Percentiles rank a stretch among this genome's conserved stretches.
Evolutionary conservation across 2,888 invertebrate species (phyloP).

Genomic region (Drosophila longiperda): DNA sequence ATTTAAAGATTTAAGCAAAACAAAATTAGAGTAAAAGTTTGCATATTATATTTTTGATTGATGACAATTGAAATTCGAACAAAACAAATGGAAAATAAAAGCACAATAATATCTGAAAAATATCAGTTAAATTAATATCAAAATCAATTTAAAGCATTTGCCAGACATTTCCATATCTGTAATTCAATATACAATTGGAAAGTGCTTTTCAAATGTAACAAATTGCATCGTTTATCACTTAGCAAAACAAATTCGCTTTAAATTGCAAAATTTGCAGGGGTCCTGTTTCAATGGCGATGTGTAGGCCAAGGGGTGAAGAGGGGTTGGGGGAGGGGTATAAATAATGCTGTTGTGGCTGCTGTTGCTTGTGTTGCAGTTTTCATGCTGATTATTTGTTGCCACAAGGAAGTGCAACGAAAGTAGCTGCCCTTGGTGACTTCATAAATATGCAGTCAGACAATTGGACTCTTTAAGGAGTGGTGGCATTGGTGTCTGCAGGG

Average conservation of each 20-base stretch:
- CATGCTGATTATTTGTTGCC: conserved; percentile 49
- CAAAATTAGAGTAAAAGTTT: neutral
- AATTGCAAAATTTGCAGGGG: conserved; percentile 52
- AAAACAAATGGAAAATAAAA: neutral
- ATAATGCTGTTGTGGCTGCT: conserved; percentile 39
- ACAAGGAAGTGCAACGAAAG: conserved; percentile 52
- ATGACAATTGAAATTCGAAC: neutral
- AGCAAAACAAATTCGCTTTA: conserved; percentile 54
- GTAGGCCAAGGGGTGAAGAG: neutral
- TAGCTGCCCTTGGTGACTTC: conserved; percentile 47
- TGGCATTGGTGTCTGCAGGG: rapidly evolving
- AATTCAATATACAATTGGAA: conserved; percentile 39
- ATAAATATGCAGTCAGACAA: conserved; percentile 45
- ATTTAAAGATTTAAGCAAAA: neutral
- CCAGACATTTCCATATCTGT: conserved; percentile 16
- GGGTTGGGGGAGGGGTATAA: conserved; percentile 21
- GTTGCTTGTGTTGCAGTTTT: conserved; percentile 37
- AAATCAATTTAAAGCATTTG: neutral
- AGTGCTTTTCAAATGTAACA: conserved; percentile 46
- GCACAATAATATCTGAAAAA: neutral
- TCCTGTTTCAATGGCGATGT: neutral
- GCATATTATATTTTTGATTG: neutral
- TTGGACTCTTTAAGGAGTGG: neutral
- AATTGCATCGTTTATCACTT: conserved; percentile 62
- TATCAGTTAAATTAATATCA: neutral